These are phyloP conservation scores for Lasiurus cinereus DNA, from an alignment of 2,113 vertebrate genomes.

Conservation along the genomic window DNA sequence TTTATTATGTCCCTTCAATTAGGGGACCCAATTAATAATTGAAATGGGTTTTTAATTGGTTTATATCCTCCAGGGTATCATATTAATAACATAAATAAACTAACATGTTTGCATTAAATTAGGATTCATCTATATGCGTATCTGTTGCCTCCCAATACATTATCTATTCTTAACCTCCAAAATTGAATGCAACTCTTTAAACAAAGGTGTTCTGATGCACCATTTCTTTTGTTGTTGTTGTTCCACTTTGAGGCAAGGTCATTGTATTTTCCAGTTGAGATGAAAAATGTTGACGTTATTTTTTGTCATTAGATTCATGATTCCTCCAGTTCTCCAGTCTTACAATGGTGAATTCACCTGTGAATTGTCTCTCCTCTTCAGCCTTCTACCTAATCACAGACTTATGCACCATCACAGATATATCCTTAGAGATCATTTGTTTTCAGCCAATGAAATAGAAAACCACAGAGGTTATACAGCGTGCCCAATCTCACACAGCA, in stretches of 20 bases:
- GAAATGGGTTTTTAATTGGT: slow-evolving; percentile 85
- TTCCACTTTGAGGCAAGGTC: slow-evolving; percentile 75
- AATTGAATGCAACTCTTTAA: slow-evolving; percentile 72
- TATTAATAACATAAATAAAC: slow-evolving; percentile 84
- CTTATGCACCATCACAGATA: neutral
- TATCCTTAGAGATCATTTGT: neutral
- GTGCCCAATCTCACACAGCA: neutral
- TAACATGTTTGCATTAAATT: slow-evolving; percentile 79
- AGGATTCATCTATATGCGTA: slow-evolving; percentile 81
- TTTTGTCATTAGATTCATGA: neutral
- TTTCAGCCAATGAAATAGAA: neutral
- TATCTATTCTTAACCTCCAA: slow-evolving; percentile 78
- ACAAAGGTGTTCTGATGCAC: slow-evolving; percentile 31
- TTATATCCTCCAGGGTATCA: slow-evolving; percentile 83
- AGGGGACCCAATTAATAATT: slow-evolving; percentile 83
- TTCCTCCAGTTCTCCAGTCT: neutral
- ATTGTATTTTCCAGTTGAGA: slow-evolving; percentile 45
- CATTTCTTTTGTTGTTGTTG: slow-evolving; percentile 19
- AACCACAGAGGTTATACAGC: neutral
- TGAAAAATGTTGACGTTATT: neutral
- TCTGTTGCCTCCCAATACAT: slow-evolving; percentile 69
- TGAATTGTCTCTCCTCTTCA: neutral
- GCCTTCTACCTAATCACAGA: neutral
- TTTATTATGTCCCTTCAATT: slow-evolving; percentile 85
- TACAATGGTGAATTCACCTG: neutral